Evolutionary conservation across 2,797 vertebrate genomes (phyloP), one percentile per base, ranked within the genome.

Genomic region (Buphagus erythrorhynchus): DNA sequence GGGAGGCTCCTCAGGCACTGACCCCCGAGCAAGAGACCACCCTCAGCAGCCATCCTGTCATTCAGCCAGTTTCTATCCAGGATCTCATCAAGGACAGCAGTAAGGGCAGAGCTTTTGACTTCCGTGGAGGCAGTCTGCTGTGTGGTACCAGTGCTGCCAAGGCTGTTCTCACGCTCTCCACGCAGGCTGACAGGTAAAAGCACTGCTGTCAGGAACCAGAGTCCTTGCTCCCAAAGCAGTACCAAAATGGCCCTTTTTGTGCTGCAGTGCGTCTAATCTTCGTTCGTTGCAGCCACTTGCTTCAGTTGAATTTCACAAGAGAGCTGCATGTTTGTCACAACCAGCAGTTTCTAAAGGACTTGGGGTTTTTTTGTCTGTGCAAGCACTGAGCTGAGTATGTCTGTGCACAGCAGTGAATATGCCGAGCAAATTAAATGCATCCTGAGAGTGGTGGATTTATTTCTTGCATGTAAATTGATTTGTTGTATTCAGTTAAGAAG

Each of bases 131-230:
- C 58, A 99, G 99, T 95, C 98, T 99, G 90, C 98, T 99, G 95
- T 98, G 96, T 0, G 99, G 99, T 19, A 98, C 97, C 89, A 98
- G 96, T 2, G 99, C 99, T 0, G 98, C 99, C 93, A 99, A 98
- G 96, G 99, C 99, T 3, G 99, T 99, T 57, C 99, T 99, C 83
- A 98, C 98, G 0, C 98, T 99, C 38, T 99, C 99, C 19, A 99
- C 99, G 0, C 99, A 99, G 97, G 99, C 99, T 0, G 99, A 99
- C 98, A 98, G 99, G 99, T 99, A 96, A 66, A 93, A 71, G 28
- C 42, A n/a, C 24, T 2, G 2, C 57, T 74, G 25, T 48, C 45
- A 40, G 61, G 38, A 54, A 24, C 21, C 46, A 65, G 36, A 63
- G 55, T 42, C 45, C n/a, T 67, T 66, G n/a, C 40, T 85, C 43